These are phyloP conservation scores for Tyrannus savana DNA, from an alignment of 2,113 vertebrate species.

Conservation along the genomic window DNA sequence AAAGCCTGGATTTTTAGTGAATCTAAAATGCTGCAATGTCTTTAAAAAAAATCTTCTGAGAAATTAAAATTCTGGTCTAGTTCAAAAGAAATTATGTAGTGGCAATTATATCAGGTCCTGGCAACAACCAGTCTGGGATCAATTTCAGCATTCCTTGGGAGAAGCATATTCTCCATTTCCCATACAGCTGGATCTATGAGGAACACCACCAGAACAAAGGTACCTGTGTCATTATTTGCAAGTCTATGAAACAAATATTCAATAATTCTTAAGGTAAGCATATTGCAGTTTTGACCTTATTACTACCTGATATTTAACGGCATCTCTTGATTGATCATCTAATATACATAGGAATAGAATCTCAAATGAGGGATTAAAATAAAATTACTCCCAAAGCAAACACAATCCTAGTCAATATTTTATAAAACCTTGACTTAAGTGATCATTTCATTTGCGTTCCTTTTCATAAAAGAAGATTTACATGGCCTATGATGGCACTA, in stretches of 20 bases:
- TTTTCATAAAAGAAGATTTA: slow-evolving; percentile 78
- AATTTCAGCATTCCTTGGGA: not conserved
- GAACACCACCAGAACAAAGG: not conserved
- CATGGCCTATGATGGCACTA: slow-evolving; percentile 41
- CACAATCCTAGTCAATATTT: slow-evolving; percentile 69
- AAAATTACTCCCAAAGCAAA: slow-evolving; percentile 72
- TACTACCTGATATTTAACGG: slow-evolving; percentile 47
- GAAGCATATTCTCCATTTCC: not conserved
- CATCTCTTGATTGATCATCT: slow-evolving; percentile 59
- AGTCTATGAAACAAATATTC: slow-evolving; percentile 61
- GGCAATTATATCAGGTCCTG: not conserved
- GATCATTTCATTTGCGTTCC: slow-evolving; percentile 62
- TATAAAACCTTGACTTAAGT: slow-evolving; percentile 66
- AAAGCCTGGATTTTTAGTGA: not conserved
- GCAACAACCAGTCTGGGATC: not conserved
- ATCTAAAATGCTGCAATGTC: not conserved
- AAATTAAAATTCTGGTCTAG: not conserved
- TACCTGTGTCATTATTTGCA: slow-evolving; percentile 35
- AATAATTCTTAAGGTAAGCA: slow-evolving; percentile 42
- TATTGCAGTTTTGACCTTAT: slow-evolving; percentile 71
- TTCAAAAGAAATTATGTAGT: not conserved
- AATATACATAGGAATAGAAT: slow-evolving; percentile 61
- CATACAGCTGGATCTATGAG: not conserved
- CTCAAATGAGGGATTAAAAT: slow-evolving; percentile 69
- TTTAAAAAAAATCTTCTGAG: not conserved